These are phyloP conservation scores for Carassius carassius DNA, from an alignment of 2,113 vertebrate genomes.

Conservation along the genomic window DNA sequence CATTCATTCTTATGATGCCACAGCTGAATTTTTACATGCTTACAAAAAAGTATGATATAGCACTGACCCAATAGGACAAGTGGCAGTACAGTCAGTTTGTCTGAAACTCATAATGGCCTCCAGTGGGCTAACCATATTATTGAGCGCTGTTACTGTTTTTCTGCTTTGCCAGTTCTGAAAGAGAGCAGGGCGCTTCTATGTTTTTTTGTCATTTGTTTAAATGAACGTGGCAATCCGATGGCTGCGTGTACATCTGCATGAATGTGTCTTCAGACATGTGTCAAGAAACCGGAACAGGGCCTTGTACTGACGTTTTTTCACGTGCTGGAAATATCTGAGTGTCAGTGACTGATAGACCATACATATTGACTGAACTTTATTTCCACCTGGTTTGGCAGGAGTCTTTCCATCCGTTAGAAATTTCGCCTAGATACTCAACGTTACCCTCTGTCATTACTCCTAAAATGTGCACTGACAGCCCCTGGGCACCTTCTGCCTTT, in stretches of 20 bases:
- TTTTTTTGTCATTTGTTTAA: conserved; percentile 5
- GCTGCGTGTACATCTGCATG: background rate
- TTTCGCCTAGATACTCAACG: background rate
- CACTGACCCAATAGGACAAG: background rate
- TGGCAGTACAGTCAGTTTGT: background rate
- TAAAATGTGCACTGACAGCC: conserved; percentile 18
- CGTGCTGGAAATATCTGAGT: conserved; percentile 24
- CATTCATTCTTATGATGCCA: too few species aligned
- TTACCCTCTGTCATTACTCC: background rate
- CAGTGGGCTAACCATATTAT: background rate
- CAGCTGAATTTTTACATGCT: too few species aligned
- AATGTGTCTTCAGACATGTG: conserved; percentile 29
- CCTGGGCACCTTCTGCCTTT: background rate
- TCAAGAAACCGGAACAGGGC: conserved; percentile 20
- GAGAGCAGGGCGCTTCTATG: background rate
- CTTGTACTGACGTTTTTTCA: conserved; percentile 25
- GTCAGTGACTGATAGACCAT: conserved; percentile 37
- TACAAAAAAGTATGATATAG: background rate
- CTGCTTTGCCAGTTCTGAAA: conserved; percentile 12
- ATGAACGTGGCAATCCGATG: background rate
- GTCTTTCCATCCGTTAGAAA: conserved; percentile 33
- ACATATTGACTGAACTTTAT: conserved; percentile 25
- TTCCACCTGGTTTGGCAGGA: conserved; percentile 38
- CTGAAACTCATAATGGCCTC: background rate
- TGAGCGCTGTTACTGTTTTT: background rate